A percentile compares a stretch with the other conserved stretches of the same genome.
phyloP scores from a whole-genome alignment of 2,113 vertebrate genomes.

The Ursus arctos region DNA sequence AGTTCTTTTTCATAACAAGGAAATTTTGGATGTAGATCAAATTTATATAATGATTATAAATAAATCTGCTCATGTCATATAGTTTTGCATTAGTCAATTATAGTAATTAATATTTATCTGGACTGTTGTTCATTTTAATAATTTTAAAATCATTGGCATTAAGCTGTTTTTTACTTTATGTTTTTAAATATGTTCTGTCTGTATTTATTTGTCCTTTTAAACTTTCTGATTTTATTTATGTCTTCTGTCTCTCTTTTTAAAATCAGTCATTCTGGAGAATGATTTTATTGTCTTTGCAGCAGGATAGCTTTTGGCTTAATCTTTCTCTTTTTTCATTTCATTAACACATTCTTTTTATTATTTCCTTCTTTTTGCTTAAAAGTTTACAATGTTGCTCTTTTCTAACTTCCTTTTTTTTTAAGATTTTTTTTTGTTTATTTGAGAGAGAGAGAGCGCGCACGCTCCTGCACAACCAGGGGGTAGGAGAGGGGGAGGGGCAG shows the following conservation, averaged over 20 bases:
- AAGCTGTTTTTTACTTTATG: background rate
- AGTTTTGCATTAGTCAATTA: background rate
- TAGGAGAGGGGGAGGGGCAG: background rate
- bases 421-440: background rate
- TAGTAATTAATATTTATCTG: background rate
- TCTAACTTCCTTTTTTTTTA: background rate
- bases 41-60: background rate
- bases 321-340: background rate
- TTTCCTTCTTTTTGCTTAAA: background rate
- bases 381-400: background rate
- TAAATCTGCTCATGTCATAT: background rate
- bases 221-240: background rate
- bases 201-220: background rate
- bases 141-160: background rate
- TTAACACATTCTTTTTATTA: background rate
- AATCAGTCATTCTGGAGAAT: background rate
- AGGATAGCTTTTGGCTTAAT: background rate
- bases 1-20: background rate
- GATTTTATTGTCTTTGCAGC: background rate
- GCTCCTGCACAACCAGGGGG: too few relatives aligned
- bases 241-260: background rate
- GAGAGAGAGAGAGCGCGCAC: background rate
- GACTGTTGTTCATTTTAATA: background rate
- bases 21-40: background rate
- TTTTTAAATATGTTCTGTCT: background rate